Evolutionary conservation across 2,797 vertebrate species (phyloP).

Genomic region (Cryptoprocta ferox): DNA sequence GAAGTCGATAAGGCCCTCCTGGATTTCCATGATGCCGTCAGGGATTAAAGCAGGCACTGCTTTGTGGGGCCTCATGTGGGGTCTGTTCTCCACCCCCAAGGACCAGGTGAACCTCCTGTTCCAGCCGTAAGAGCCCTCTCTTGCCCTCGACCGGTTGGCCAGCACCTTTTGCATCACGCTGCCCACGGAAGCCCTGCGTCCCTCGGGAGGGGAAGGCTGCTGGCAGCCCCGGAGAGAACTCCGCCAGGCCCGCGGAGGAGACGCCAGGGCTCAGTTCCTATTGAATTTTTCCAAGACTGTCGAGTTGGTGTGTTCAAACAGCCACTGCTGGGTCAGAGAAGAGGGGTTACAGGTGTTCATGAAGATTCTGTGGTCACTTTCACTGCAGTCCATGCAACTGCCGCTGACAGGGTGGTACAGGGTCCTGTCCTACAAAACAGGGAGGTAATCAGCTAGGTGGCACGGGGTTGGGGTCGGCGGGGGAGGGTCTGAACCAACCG

Average conservation of each 20-base stretch:
- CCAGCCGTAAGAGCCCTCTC: background rate
- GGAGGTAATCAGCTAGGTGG: slow-evolving; percentile 37
- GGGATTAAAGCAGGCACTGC: background rate
- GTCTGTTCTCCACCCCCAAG: background rate
- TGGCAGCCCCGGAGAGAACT: background rate
- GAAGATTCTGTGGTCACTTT: slow-evolving; percentile 92
- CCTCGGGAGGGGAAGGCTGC: background rate
- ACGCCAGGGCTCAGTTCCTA: slow-evolving; percentile 83
- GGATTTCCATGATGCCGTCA: background rate
- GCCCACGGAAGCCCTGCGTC: background rate
- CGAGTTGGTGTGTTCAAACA: slow-evolving; percentile 95
- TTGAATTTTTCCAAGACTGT: slow-evolving; percentile 95
- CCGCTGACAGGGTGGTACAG: slow-evolving; percentile 95
- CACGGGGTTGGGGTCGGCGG: too few relatives aligned
- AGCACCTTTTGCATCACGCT: background rate
- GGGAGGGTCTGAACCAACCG: background rate
- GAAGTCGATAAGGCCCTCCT: background rate
- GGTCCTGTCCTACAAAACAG: slow-evolving; percentile 91
- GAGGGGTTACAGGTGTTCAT: slow-evolving; percentile 94
- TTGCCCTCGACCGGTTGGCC: background rate
- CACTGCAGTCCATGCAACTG: slow-evolving; percentile 94
- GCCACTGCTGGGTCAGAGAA: slow-evolving; percentile 94
- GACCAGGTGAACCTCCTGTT: background rate
- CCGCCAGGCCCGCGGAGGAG: background rate
- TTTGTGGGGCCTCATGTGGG: background rate